Evolutionary conservation across 2,797 vertebrate species (phyloP).

Genomic region (Cephalopachus bancanus): DNA sequence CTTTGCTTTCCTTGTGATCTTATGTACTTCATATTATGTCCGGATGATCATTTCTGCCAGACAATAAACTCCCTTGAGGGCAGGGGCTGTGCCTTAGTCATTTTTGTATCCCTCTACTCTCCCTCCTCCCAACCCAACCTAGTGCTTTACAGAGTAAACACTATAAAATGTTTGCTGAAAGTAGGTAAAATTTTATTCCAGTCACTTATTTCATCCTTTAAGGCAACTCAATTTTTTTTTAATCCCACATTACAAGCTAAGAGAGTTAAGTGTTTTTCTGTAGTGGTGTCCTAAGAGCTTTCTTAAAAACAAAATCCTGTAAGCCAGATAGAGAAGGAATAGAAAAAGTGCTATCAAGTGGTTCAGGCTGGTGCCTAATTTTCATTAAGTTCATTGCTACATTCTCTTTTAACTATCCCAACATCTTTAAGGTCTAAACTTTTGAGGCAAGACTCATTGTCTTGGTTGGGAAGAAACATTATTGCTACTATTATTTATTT

Average conservation of each 20-base stretch:
- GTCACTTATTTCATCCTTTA: constrained; percentile 55
- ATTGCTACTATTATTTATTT: not conserved
- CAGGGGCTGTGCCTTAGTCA: not conserved
- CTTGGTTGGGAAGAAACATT: not conserved
- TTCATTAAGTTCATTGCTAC: constrained; percentile 28
- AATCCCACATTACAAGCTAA: not conserved
- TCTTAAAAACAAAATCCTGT: constrained; percentile 14
- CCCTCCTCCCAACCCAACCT: not conserved
- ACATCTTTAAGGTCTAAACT: not conserved
- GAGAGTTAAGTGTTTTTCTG: constrained; percentile 39
- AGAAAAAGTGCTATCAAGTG: not conserved
- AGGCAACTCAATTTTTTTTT: not conserved
- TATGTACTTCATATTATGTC: not conserved
- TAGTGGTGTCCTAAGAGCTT: constrained; percentile 19
- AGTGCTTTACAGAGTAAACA: constrained; percentile 23
- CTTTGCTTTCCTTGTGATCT: constrained; percentile 54
- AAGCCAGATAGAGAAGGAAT: not conserved
- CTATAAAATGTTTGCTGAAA: constrained; percentile 58
- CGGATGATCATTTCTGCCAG: not conserved
- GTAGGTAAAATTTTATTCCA: constrained; percentile 38
- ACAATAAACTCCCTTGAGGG: not conserved
- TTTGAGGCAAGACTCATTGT: constrained; percentile 26
- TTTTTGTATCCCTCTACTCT: not conserved
- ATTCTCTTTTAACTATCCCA: constrained; percentile 4
- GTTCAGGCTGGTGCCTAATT: not conserved